These are phyloP conservation scores for Malacoraja senta DNA, from an alignment of 2,797 vertebrate genomes.

Conservation along the genomic window DNA sequence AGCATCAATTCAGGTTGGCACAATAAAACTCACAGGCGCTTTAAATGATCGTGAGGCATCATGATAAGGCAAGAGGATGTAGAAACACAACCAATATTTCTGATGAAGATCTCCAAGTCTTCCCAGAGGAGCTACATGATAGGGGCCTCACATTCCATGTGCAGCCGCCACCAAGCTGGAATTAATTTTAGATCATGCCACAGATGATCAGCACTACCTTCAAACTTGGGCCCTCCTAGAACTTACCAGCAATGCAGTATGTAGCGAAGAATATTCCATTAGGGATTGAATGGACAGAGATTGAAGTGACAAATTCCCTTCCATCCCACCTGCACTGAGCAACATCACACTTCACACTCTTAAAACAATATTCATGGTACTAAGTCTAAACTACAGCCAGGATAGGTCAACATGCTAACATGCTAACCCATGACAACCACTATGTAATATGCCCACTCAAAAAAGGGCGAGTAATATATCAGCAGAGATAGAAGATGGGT, in stretches of 20 bases:
- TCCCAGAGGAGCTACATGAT: not conserved
- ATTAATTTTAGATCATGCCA: not conserved
- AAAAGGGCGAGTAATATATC: too few species aligned
- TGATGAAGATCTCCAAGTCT: not conserved
- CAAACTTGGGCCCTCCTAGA: not conserved
- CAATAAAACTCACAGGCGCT: not conserved
- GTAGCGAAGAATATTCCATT: not conserved
- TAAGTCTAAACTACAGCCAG: too few species aligned
- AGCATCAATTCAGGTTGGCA: not conserved
- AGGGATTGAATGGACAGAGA: not conserved
- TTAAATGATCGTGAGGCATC: not conserved
- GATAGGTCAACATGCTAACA: too few species aligned
- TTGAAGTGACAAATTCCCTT: not conserved
- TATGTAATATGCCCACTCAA: too few species aligned
- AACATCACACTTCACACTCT: not conserved
- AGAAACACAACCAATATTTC: not conserved
- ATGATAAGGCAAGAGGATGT: too few species aligned
- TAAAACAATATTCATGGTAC: not conserved
- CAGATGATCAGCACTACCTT: not conserved
- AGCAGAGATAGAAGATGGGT: too few species aligned
- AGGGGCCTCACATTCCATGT: not conserved
- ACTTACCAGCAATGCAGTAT: not conserved
- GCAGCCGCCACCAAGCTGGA: not conserved
- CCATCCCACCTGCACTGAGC: not conserved
- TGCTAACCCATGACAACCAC: too few species aligned